Percentiles rank a stretch among this genome's conserved stretches.
Evolutionary conservation across 2,888 invertebrate species (phyloP).

Genomic region (Troglohyphantes excavatus): DNA sequence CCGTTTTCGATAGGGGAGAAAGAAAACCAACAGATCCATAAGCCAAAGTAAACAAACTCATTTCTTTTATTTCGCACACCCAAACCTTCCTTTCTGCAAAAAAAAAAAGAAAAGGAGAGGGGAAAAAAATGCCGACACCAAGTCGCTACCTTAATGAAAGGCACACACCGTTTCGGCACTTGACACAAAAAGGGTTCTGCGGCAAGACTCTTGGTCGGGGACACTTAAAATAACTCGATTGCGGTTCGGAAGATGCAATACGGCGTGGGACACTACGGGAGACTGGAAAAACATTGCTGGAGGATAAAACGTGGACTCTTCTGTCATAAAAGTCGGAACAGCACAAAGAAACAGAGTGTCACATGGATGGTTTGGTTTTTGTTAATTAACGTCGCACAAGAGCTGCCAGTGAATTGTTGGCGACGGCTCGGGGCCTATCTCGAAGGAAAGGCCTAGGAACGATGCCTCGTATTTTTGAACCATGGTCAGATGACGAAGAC

Average conservation of each 20-base stretch:
- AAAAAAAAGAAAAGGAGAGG: not conserved
- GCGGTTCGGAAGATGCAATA: conserved; percentile 18
- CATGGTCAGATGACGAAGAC: too few relatives aligned
- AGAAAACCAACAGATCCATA: not conserved
- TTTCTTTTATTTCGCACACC: too few relatives aligned
- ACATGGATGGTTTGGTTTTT: too few relatives aligned
- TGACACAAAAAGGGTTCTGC: conserved; percentile 50
- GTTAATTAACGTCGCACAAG: too few relatives aligned
- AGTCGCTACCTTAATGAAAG: not conserved
- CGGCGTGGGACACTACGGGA: not conserved
- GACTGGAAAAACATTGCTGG: conserved; percentile 13
- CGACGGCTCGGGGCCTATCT: too few relatives aligned
- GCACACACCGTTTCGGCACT: conserved; percentile 7
- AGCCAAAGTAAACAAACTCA: not conserved
- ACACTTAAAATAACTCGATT: conserved; percentile 64
- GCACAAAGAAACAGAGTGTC: too few relatives aligned
- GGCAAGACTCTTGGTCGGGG: conserved; percentile 21
- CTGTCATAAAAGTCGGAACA: not conserved
- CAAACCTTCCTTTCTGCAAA: too few relatives aligned
- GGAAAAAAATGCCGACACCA: too few relatives aligned
- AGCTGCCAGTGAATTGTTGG: too few relatives aligned
- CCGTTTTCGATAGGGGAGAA: not conserved
- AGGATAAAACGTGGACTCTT: not conserved
- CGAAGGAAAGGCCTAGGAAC: too few relatives aligned
- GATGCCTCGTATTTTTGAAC: too few relatives aligned